phyloP scores from a whole-genome alignment of 2,797 vertebrate genomes.

The Notoglanidium macrostoma region DNA sequence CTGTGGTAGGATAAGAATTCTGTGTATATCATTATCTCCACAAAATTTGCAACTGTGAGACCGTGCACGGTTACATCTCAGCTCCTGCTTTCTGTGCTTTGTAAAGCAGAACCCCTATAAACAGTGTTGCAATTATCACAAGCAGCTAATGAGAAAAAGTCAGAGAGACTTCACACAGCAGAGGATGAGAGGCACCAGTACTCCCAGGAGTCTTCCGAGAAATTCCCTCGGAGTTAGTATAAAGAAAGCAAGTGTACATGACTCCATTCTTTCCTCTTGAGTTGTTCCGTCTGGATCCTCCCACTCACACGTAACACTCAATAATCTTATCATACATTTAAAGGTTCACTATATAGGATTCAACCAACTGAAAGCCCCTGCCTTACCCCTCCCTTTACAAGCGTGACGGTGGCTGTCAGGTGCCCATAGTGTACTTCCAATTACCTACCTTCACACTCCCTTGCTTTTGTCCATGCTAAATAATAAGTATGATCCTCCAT shows the following conservation, averaged over 20 bases:
- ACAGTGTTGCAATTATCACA: conserved; percentile 43
- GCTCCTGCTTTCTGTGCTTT: background rate
- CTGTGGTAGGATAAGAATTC: background rate
- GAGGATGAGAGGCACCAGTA: conserved; percentile 46
- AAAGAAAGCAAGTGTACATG: conserved; percentile 10
- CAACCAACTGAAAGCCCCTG: too few relatives aligned
- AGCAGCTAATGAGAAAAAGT: conserved; percentile 48
- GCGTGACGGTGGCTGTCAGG: too few relatives aligned
- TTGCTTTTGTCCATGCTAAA: too few relatives aligned
- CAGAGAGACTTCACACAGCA: conserved; percentile 54
- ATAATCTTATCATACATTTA: background rate
- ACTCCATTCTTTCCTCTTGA: conserved; percentile 6
- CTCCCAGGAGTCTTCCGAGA: conserved; percentile 39
- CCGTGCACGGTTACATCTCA: background rate
- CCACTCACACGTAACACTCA: background rate
- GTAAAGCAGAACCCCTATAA: background rate
- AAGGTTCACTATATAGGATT: too few relatives aligned
- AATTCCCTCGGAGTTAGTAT: conserved; percentile 32
- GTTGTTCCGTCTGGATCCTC: background rate
- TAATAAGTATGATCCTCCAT: too few relatives aligned
- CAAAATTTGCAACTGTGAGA: background rate
- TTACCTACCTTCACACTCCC: too few relatives aligned
- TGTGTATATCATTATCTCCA: too few relatives aligned
- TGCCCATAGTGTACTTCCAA: too few relatives aligned
- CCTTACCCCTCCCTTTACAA: too few relatives aligned